Evolutionary conservation across 2,888 invertebrate genomes (phyloP).

Genomic region (Parnassius apollo): DNA sequence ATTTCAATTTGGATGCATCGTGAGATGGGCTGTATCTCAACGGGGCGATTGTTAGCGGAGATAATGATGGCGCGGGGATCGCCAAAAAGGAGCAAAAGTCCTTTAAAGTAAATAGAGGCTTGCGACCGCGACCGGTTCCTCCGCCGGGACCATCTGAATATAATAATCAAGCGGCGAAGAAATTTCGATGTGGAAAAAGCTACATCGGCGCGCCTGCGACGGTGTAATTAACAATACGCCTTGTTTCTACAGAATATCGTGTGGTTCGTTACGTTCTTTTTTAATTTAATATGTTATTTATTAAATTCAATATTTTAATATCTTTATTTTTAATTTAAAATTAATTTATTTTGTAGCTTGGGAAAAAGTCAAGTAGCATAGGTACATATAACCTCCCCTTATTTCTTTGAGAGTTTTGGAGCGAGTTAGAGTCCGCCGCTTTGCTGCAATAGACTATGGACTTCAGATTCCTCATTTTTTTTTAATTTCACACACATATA

Average conservation of each 20-base stretch:
- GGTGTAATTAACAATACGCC: conserved; percentile 56
- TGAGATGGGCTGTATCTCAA: conserved; percentile 68
- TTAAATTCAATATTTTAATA: too few relatives aligned
- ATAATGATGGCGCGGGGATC: conserved; percentile 67
- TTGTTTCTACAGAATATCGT: conserved; percentile 27
- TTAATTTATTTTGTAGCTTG: too few relatives aligned
- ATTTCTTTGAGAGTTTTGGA: too few relatives aligned
- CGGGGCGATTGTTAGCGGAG: conserved; percentile 68
- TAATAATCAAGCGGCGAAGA: conserved; percentile 72
- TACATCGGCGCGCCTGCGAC: conserved; percentile 44
- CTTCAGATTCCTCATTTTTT: too few relatives aligned
- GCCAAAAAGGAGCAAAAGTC: conserved; percentile 77
- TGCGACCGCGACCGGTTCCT: conserved; percentile 49
- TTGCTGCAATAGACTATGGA: too few relatives aligned
- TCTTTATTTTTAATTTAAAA: too few relatives aligned
- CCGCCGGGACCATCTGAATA: conserved; percentile 58
- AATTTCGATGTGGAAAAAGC: conserved; percentile 64
- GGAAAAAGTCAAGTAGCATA: too few relatives aligned
- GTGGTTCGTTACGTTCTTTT: too few relatives aligned
- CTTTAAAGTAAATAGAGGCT: conserved; percentile 77
- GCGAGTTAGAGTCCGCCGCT: too few relatives aligned
- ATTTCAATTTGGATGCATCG: conserved; percentile 66
- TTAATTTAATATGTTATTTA: too few relatives aligned
- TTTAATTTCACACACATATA: too few relatives aligned
- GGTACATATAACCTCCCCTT: too few relatives aligned